Conservation (phyloP, 2,797 vertebrate genomes). For the Eulemur rubriventer region DNA sequence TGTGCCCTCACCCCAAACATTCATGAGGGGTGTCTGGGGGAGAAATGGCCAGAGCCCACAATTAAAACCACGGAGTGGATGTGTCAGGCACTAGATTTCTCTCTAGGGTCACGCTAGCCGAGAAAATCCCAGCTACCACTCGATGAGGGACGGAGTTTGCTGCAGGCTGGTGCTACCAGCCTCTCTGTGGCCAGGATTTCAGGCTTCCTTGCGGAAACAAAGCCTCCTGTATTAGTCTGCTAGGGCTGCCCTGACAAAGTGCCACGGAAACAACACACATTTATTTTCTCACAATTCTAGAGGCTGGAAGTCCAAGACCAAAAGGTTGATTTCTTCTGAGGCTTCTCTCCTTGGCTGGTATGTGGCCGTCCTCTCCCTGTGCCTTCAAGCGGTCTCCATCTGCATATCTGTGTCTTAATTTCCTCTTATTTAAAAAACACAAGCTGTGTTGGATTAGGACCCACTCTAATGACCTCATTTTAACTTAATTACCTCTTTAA, state of each 20-base stretch:
- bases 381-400: neutral
- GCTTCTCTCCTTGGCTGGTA: neutral
- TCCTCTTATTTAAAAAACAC: neutral
- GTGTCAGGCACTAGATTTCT: neutral
- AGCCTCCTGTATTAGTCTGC: neutral
- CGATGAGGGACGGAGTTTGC: neutral
- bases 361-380: neutral
- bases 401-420: neutral
- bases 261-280: neutral
- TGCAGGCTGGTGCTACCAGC: neutral
- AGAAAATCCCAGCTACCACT: neutral
- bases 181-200: neutral
- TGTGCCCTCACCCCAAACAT: neutral
- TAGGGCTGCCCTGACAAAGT: neutral
- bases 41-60: neutral
- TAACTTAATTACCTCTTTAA: neutral
- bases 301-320: neutral
- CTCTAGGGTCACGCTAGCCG: neutral
- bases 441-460: neutral
- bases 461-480: neutral
- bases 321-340: neutral
- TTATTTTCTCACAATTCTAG: neutral
- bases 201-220: neutral
- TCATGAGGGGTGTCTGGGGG: neutral
- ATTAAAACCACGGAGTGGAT: neutral